Evolutionary conservation across 2,888 invertebrate genomes (phyloP), one percentile per base, ranked within the genome.

Genomic region (Meta bourneti): DNA sequence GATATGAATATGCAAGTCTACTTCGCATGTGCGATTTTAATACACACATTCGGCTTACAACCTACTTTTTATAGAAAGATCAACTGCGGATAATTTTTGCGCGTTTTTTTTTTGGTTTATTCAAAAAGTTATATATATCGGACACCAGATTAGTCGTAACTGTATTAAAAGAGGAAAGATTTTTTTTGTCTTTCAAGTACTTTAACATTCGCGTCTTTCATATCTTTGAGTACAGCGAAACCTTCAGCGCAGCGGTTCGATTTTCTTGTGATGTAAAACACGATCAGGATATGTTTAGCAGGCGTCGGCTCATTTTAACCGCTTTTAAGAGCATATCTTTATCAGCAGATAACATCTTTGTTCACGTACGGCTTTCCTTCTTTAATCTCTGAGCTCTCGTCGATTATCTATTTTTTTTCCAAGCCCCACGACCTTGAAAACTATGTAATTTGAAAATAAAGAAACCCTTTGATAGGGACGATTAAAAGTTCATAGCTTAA

Each of bases 371-470:
- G 79, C 79, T 61, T 79, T 48, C 20, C 34, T 54, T 61, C 79
- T 79, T 54, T 79, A 79, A 71, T 81, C 81, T 81, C 48, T 61
- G 61, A 49, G 70, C 81, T 81, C 81, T 70, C 81, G 9, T 16
- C 81, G 69, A 81, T 81, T 81, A 70, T 54, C 61, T 61, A 61
- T 7, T 79, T 79, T 48, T 80, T 52, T 52, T 52, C 52, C 20
- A 79, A 61, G 34, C 54, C 34, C 61, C 11, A 51, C 70, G 81
- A 81, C 81, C 81, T 81, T 81, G 49, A 81, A 81, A 81, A 81
- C 49, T 70, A 81, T 61, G 61, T 81, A 81, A 81, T 81, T 81
- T 81, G 70, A 61, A 69, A 81, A 81, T 81, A 81, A 81, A 81
- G 81, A 81, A 81, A 81, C 19, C 49, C 70, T 69, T 81, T 70